Evolutionary conservation across 2,113 vertebrate genomes (phyloP), one percentile per base, ranked within the genome.

Genomic region (Dascyllus trimaculatus): DNA sequence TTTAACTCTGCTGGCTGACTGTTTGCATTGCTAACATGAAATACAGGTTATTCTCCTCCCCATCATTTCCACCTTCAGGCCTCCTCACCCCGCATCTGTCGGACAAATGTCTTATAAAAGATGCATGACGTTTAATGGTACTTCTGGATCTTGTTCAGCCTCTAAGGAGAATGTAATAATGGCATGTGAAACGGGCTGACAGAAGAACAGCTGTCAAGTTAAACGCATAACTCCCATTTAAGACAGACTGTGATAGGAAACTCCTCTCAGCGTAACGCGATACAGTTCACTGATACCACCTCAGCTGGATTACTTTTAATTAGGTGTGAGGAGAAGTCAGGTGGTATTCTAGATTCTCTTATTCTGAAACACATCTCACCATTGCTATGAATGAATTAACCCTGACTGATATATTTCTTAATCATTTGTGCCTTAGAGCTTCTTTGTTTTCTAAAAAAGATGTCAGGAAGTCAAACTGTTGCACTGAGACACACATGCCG

Each of bases 91-190:
- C 62, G 60, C 80, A 77, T 76, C 84, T 91, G 83, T 76, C 60
- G 4, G 25, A 51, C 61, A 22, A 25, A 26, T 46, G 49, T 56
- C 59, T 74, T 4, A 89, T 90, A 18, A 89, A 93, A 89, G 17
- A 92, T 93, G 57, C 72, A 93, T 74, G 77, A 25, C 4, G 21
- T 49, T 67, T 81, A 52, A 88, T 88, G 83, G 86, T 49, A 35
- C 60, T 32, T 67, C 35, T 45, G 75, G 83, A 63, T 91, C 77
- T 52, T 40, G 60, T 90, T 91, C 11, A n/a, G 68, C 66, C 71
- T 66, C 46, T 52, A 18, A 19, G n/a, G 26, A 66, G 49, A 73
- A 73, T 2, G 19, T 13, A 26, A 67, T 53, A 11, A 32, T 40
- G 57, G 46, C 17, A 24, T 14, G 38, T 67, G 56, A 81, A 56